Base-by-base conservation (phyloP, 2,888 invertebrate genomes). In the Blera fallax region DNA sequence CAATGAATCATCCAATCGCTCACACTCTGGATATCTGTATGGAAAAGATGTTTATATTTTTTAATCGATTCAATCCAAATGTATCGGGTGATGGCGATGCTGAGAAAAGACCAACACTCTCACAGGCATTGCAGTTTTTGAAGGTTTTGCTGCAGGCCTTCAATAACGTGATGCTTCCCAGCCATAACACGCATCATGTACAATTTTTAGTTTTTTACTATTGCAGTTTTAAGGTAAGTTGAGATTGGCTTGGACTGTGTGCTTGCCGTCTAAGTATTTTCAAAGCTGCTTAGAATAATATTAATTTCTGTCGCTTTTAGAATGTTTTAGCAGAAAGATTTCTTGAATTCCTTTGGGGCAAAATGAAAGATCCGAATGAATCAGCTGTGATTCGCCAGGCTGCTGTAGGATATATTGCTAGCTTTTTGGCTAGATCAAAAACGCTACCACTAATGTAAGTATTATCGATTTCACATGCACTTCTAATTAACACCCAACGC, bases 101-200 rank as follows among this genome's bases (percentile, higher is more conserved):
- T 2, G 87, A 95, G 70, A 92, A 93, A 10, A 94, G 94, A 87
- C 93, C 95, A 87, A 93, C 94, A 70, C 90, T 92, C 60, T 69
- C 90, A 8, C 91, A 88, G 24, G 84, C 87, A 0, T 65, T 87
- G 32, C 88, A 89, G 21, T 90, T 90, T 50, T 93, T 95, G 8
- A 94, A 95, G 90, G 92, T 93, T 10, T 89, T 94, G 64, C 92
- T 97, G 81, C 93, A 93, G 82, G 94, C 95, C 2, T 98, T 98
- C 91, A 97, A 98, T 88, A 94, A 94, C 89, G 93, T 96, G 40
- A 94, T 98, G 87, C 92, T 98, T 79, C 96, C 96, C 0, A 97
- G 97, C 0, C 95, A 97, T 91, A 96, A 96, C 29, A 96, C 96
- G 37, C 94, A 95, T 90, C 96, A 97, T 90, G 94, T 95, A 1